Conservation (phyloP, 2,888 invertebrate genomes). For the Phyto melanocephala region DNA sequence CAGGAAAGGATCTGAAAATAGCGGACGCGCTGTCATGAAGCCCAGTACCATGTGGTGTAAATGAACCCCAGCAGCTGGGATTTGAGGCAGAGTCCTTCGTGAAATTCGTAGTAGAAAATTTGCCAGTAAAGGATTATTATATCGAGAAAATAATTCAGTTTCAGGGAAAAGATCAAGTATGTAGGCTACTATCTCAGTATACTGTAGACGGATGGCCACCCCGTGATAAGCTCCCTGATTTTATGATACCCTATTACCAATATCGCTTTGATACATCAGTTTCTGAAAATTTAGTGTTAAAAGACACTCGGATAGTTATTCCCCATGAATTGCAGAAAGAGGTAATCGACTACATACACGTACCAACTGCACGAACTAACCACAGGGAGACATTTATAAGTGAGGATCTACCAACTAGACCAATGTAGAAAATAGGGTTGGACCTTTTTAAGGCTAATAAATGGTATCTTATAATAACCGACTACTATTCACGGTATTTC, state of each 20-base stretch:
- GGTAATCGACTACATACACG: slow-evolving; percentile 16
- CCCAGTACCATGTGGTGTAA: background rate
- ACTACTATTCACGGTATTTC: no score
- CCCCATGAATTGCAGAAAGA: slow-evolving; percentile 6
- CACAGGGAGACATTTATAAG: background rate
- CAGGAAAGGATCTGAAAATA: no score
- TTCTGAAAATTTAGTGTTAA: slow-evolving; percentile 25
- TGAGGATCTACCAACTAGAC: slow-evolving; percentile 8
- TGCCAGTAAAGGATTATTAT: slow-evolving; percentile 38
- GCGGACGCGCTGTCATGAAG: slow-evolving; percentile 28
- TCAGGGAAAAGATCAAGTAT: slow-evolving; percentile 2
- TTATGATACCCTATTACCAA: slow-evolving; percentile 34
- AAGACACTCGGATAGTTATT: slow-evolving; percentile 33
- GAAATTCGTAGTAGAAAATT: slow-evolving; percentile 6
- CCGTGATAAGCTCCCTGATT: slow-evolving; percentile 29
- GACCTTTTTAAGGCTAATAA: slow-evolving; percentile 40
- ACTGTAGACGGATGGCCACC: slow-evolving; percentile 25
- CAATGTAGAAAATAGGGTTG: slow-evolving; percentile 40
- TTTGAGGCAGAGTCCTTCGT: slow-evolving; percentile 28
- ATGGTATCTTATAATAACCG: no score
- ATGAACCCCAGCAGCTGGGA: slow-evolving; percentile 5
- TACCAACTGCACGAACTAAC: background rate
- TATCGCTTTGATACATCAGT: slow-evolving; percentile 37
- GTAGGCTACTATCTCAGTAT: background rate
- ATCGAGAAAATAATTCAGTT: no score